These are phyloP conservation scores for Grapholita molesta DNA, from an alignment of 1,140 invertebrate genomes.

Conservation along the genomic window DNA sequence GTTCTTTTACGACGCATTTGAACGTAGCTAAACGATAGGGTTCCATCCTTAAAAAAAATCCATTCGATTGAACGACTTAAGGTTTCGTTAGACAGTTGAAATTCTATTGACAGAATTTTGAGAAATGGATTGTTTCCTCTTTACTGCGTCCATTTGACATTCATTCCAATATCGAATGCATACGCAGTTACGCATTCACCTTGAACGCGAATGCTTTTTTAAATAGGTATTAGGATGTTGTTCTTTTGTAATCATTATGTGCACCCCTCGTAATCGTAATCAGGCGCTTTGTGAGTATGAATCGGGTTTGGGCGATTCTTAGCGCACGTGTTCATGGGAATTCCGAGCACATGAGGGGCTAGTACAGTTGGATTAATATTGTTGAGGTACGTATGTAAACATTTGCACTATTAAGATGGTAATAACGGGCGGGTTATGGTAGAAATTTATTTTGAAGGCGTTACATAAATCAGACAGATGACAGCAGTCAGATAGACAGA, in stretches of 20 bases:
- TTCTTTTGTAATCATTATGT: slow-evolving; percentile 13
- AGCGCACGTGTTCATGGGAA: slow-evolving; percentile 13
- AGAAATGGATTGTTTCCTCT: too few relatives aligned
- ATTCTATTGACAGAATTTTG: too few relatives aligned
- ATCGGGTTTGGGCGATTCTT: slow-evolving; percentile 11
- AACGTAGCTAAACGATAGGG: too few relatives aligned
- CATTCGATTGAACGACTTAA: too few relatives aligned
- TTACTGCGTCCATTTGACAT: background rate
- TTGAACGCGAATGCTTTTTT: background rate
- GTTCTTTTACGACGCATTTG: too few relatives aligned
- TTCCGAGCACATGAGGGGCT: background rate
- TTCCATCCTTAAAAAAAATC: too few relatives aligned
- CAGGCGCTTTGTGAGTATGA: background rate
- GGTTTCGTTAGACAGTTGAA: too few relatives aligned
- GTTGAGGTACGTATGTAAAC: background rate
- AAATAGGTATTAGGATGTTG: slow-evolving; percentile 1
- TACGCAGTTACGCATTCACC: background rate
- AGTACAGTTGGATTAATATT: background rate
- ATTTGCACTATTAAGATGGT: background rate
- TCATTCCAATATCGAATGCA: background rate
- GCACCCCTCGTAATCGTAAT: background rate
- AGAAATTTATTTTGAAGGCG: too few relatives aligned
- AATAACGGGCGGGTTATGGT: too few relatives aligned
- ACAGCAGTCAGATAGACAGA: too few relatives aligned
- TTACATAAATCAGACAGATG: too few relatives aligned